Percentiles rank a stretch among this genome's conserved stretches.
These are phyloP conservation scores for Falco columbarius DNA, from an alignment of 2,797 vertebrate genomes.

Conservation along the genomic window DNA sequence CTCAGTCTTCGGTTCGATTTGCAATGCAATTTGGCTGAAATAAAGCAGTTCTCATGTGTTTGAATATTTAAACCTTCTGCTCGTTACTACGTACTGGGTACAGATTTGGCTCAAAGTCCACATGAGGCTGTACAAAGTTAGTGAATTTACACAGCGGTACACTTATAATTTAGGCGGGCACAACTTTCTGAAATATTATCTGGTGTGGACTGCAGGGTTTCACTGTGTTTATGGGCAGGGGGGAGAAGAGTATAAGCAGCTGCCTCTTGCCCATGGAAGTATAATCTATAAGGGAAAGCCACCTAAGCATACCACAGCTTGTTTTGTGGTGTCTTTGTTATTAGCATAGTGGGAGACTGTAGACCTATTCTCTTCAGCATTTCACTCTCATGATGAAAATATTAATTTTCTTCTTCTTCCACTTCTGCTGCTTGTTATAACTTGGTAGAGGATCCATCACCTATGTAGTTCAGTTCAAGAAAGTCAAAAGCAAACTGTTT, in stretches of 20 bases:
- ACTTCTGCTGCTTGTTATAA: neutral
- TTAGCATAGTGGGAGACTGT: neutral
- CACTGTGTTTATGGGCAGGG: neutral
- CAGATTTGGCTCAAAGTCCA: neutral
- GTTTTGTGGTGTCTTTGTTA: neutral
- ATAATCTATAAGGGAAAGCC: neutral
- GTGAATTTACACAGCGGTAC: neutral
- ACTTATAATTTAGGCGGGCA: neutral
- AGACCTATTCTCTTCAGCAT: neutral
- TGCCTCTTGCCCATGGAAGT: neutral
- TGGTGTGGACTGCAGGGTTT: neutral
- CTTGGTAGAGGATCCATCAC: neutral
- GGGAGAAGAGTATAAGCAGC: neutral
- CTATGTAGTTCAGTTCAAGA: neutral
- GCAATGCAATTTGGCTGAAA: neutral
- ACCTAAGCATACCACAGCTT: neutral
- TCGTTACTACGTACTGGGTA: neutral
- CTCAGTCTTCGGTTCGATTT: neutral
- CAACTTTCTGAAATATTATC: neutral
- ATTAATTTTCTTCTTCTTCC: neutral
- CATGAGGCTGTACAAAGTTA: neutral
- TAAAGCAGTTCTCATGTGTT: neutral
- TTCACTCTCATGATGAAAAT: neutral
- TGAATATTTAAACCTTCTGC: neutral
- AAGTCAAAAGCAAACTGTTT: neutral